phyloP scores from a whole-genome alignment of 2,888 invertebrate genomes.

The Pterostichus madidus region DNA sequence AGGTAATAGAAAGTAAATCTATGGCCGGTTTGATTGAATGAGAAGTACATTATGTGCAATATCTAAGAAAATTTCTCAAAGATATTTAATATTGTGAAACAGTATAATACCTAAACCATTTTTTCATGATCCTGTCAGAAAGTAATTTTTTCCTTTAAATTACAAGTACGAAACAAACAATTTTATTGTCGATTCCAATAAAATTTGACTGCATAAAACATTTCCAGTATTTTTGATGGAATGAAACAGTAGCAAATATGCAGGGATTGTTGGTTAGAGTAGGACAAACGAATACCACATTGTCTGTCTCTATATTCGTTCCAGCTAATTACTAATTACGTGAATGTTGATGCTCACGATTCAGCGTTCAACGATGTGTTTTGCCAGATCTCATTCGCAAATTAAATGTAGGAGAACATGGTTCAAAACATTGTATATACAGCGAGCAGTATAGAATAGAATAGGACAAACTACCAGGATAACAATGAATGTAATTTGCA shows the following conservation, averaged over 20 bases:
- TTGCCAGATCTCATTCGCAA: constrained; percentile 17
- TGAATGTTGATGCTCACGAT: constrained; percentile 1
- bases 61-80: no score
- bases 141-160: no score
- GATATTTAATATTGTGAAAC: no score
- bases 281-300: background rate
- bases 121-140: no score
- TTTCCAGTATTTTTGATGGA: no score
- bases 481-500: background rate
- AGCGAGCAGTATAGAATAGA: background rate
- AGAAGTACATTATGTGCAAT: no score
- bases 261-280: background rate
- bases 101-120: no score
- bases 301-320: background rate
- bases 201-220: no score
- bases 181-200: no score
- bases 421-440: background rate
- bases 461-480: background rate
- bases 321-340: constrained; percentile 6
- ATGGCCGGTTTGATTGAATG: no score
- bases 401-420: constrained; percentile 6
- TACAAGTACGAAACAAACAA: no score
- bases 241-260: background rate
- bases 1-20: no score
- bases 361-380: constrained; percentile 11